Evolutionary conservation across 1,140 invertebrate genomes (phyloP), one percentile per base, ranked within the genome.

Genomic region (Aphaenogaster floridana): DNA sequence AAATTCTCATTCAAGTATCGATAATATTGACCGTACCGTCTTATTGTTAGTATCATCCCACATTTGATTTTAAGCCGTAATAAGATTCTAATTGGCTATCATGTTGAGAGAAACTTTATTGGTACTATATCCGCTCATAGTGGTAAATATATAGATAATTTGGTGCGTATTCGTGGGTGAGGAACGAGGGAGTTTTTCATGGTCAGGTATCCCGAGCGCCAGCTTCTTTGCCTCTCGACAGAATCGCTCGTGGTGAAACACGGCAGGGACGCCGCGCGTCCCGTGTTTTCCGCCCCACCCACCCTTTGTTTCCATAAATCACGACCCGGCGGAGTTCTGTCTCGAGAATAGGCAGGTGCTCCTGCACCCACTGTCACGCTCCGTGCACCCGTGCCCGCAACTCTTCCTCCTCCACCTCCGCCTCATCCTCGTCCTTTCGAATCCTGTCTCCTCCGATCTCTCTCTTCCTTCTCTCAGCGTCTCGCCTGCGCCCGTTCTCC

Each of bases 341-440:
- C 28, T 28, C 89, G 93, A 92, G 93, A 95, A 94, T 94, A 94
- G 92, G 94, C 95, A 95, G 95, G 94, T 95, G 95, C 93, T 92
- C 91, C 83, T 84, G 93, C 94, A 94, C 92, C 94, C 94, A 95
- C 94, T 95, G 95, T 95, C 95, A 95, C 94, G 95, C 95, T 95
- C 86, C 86, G 87, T 94, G 94, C 94, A 94, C 94, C 93, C 94
- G 94, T 94, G 93, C 92, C 92, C 91, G 92, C 94, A 93, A 93
- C 88, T 91, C 91, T 94, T 87, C 77, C 45, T 77, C 50, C 64
- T 76, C 59, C 59, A 59, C 36, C 59, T 66, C 36, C 80, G 13
- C 34, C 69, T 50, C 71, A 52, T 52, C 72, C 61, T 81, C 72
- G 66, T 64, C 54, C 54, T 84, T 57, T 84, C 69, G 45, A 78